Evolutionary conservation across 92 coral and sea anemone species (phyloP).

Genomic region (Montipora capitata): DNA sequence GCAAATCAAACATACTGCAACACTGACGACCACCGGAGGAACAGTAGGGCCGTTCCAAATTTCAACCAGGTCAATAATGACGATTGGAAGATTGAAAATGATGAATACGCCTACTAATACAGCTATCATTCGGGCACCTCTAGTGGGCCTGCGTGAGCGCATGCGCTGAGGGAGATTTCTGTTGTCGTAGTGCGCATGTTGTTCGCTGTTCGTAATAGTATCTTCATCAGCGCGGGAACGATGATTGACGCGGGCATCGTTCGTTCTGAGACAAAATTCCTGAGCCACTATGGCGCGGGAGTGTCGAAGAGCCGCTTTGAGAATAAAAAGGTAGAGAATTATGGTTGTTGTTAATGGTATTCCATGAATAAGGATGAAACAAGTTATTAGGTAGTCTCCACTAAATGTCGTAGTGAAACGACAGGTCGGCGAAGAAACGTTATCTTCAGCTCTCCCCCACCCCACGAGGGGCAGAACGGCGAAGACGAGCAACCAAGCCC

Average conservation of each 20-base stretch:
- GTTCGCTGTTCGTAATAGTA: slow-evolving; percentile 17
- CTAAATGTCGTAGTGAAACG: slow-evolving; percentile 26
- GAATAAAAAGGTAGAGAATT: slow-evolving; percentile 28
- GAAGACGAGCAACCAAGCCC: slow-evolving; percentile 28
- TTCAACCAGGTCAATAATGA: slow-evolving; percentile 56
- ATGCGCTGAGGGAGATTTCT: neutral
- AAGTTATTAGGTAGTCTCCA: neutral
- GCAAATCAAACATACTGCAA: slow-evolving; percentile 57
- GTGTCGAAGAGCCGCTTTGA: slow-evolving; percentile 37
- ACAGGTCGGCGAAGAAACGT: neutral
- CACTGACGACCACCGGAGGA: slow-evolving; percentile 30
- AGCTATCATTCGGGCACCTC: slow-evolving; percentile 49
- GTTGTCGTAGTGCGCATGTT: neutral
- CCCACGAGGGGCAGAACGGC: slow-evolving; percentile 49
- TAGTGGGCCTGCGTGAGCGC: neutral
- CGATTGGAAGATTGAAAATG: slow-evolving; percentile 58
- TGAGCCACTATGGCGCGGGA: slow-evolving; percentile 49
- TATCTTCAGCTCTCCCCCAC: slow-evolving; percentile 18
- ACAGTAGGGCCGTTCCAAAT: slow-evolving; percentile 7
- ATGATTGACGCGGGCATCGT: neutral
- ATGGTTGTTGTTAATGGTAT: slow-evolving; percentile 24
- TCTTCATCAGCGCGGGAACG: slow-evolving; percentile 8
- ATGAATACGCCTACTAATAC: slow-evolving; percentile 57
- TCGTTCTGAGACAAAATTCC: slow-evolving; percentile 30
- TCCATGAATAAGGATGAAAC: slow-evolving; percentile 28